Evolutionary conservation across 2,888 invertebrate genomes (phyloP).

Genomic region (Eupithecia subfuscata): DNA sequence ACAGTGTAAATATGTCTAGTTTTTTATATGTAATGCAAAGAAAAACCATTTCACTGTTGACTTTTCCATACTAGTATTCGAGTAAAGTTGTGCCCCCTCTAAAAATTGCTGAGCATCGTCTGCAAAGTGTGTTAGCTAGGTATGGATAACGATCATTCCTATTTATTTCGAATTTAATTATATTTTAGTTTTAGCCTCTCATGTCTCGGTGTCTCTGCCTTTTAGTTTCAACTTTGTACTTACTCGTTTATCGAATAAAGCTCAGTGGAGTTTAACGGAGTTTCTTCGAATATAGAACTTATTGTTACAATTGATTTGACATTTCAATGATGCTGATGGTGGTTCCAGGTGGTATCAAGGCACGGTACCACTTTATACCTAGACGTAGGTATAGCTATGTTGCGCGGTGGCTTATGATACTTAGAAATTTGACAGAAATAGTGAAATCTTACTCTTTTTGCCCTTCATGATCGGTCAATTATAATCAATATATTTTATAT

Average conservation of each 20-base stretch:
- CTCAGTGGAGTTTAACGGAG: background rate
- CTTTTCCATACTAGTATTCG: background rate
- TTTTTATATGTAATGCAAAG: background rate
- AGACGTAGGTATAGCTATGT: background rate
- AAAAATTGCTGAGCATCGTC: constrained; percentile 22
- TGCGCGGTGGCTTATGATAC: background rate
- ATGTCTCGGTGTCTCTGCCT: constrained; percentile 35
- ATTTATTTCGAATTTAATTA: constrained; percentile 73
- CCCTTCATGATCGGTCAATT: background rate
- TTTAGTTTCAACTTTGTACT: constrained; percentile 31
- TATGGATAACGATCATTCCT: constrained; percentile 72
- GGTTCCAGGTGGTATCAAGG: background rate
- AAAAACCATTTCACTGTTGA: background rate
- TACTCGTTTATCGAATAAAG: constrained; percentile 25
- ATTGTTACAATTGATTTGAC: background rate
- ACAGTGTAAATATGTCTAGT: background rate
- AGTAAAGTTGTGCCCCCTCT: background rate
- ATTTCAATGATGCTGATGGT: background rate
- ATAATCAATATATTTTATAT: background rate
- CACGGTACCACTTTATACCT: background rate
- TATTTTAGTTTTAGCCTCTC: constrained; percentile 40
- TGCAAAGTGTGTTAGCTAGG: constrained; percentile 17
- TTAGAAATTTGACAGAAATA: background rate
- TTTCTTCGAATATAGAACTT: constrained; percentile 10
- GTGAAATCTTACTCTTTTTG: background rate